Percentiles rank a stretch among this genome's conserved stretches.
These are phyloP conservation scores for Falco naumanni DNA, from an alignment of 2,797 vertebrate genomes.

Conservation along the genomic window DNA sequence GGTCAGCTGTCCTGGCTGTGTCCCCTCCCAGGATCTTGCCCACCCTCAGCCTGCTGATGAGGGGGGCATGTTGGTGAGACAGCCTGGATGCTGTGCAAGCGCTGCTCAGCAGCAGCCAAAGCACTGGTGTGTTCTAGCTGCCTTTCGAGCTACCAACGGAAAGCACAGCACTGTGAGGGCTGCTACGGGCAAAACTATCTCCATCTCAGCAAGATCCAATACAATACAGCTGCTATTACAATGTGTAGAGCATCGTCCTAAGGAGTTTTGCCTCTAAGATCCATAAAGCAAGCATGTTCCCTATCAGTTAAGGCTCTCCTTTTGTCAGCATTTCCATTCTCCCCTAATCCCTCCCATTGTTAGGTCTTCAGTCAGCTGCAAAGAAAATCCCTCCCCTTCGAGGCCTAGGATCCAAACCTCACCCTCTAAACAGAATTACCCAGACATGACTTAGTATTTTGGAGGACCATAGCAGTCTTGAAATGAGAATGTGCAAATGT, in stretches of 20 bases:
- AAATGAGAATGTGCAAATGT: not conserved
- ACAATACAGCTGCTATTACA: not conserved
- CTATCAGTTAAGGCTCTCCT: not conserved
- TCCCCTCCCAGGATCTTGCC: too few relatives aligned
- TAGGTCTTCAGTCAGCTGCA: not conserved
- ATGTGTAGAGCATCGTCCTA: not conserved
- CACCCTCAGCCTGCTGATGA: too few relatives aligned
- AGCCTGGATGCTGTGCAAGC: too few relatives aligned
- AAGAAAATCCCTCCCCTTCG: not conserved
- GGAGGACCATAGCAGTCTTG: not conserved
- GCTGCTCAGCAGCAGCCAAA: too few relatives aligned
- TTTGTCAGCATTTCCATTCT: not conserved
- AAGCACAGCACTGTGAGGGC: too few relatives aligned
- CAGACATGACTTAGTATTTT: not conserved
- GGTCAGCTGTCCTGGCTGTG: too few relatives aligned
- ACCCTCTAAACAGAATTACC: not conserved
- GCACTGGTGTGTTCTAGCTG: too few relatives aligned
- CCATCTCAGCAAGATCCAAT: too few relatives aligned
- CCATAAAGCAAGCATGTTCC: not conserved
- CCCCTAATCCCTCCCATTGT: not conserved
- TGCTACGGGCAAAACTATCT: too few relatives aligned
- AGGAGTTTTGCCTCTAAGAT: not conserved
- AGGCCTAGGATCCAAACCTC: not conserved
- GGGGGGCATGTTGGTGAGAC: too few relatives aligned
- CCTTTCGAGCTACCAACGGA: too few relatives aligned